These are phyloP conservation scores for Sclerodermus sp. DNA, from an alignment of 2,888 invertebrate species.

Conservation along the genomic window DNA sequence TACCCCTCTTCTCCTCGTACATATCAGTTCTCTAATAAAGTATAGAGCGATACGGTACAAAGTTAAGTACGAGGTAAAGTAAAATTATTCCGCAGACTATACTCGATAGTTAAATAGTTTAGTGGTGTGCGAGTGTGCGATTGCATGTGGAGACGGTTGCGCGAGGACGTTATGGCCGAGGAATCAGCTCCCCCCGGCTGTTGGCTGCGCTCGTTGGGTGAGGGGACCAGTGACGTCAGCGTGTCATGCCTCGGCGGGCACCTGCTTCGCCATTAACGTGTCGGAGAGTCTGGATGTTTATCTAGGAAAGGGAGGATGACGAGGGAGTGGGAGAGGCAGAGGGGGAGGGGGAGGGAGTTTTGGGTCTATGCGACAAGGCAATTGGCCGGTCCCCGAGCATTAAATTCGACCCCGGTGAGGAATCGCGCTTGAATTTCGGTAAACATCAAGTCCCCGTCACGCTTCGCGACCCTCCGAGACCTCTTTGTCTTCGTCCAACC, in stretches of 20 bases:
- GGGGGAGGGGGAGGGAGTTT: not conserved
- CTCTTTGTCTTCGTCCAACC: not conserved
- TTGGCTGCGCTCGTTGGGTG: conserved; percentile 17
- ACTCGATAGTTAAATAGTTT: too few relatives aligned
- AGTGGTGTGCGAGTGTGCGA: too few relatives aligned
- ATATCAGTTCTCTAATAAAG: too few relatives aligned
- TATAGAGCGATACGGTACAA: too few relatives aligned
- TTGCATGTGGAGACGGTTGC: too few relatives aligned
- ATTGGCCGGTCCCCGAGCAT: conserved; percentile 9
- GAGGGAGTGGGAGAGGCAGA: too few relatives aligned
- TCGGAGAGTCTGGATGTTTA: conserved; percentile 12
- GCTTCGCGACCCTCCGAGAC: conserved; percentile 14
- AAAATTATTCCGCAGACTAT: too few relatives aligned
- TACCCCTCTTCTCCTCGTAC: too few relatives aligned
- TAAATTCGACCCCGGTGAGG: too few relatives aligned
- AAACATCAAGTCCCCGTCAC: conserved; percentile 15
- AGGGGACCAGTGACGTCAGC: conserved; percentile 50
- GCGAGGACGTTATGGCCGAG: conserved; percentile 8
- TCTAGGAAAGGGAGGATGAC: not conserved
- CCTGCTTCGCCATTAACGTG: conserved; percentile 52
- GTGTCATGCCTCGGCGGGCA: conserved; percentile 53
- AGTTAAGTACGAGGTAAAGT: too few relatives aligned
- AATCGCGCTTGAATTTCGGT: conserved; percentile 21
- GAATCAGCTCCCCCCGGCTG: conserved; percentile 5
- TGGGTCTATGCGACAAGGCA: conserved; percentile 29